Evolutionary conservation across 2,888 invertebrate species (phyloP).

Genomic region (Andrena fulva): DNA sequence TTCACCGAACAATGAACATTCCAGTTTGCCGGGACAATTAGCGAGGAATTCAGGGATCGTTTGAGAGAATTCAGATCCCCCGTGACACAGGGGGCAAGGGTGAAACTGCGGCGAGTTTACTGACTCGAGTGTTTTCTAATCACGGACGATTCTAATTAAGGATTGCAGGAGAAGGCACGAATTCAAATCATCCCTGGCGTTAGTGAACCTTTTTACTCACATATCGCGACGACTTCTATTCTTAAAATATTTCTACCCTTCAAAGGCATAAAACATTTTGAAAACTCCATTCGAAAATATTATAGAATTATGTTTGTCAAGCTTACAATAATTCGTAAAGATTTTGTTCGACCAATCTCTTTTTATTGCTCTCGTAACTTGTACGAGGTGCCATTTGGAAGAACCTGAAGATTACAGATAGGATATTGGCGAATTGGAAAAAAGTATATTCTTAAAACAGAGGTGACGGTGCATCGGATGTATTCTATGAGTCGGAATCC

Average conservation of each 20-base stretch:
- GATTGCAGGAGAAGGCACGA: background rate
- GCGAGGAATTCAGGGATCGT: constrained; percentile 68
- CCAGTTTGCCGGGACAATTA: constrained; percentile 71
- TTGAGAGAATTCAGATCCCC: constrained; percentile 51
- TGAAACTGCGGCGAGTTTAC: constrained; percentile 31
- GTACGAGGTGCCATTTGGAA: too few species aligned
- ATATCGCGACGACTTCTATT: too few species aligned
- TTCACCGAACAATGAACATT: constrained; percentile 73
- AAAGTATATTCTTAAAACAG: constrained; percentile 1
- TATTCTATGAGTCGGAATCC: constrained; percentile 58
- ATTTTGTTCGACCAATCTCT: too few species aligned
- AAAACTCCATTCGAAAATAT: too few species aligned
- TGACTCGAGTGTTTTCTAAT: constrained; percentile 25
- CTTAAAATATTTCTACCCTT: too few species aligned
- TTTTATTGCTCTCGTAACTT: too few species aligned
- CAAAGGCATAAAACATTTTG: too few species aligned
- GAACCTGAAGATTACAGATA: too few species aligned
- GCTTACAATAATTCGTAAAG: too few species aligned
- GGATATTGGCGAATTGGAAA: background rate
- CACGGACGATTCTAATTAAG: constrained; percentile 18
- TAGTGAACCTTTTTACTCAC: background rate
- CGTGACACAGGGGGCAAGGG: constrained; percentile 37
- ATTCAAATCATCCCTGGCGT: constrained; percentile 6
- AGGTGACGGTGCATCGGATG: constrained; percentile 47
- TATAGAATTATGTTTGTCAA: too few species aligned